Conservation (phyloP, 2,888 invertebrate species). For the Apotomis betuletana region DNA sequence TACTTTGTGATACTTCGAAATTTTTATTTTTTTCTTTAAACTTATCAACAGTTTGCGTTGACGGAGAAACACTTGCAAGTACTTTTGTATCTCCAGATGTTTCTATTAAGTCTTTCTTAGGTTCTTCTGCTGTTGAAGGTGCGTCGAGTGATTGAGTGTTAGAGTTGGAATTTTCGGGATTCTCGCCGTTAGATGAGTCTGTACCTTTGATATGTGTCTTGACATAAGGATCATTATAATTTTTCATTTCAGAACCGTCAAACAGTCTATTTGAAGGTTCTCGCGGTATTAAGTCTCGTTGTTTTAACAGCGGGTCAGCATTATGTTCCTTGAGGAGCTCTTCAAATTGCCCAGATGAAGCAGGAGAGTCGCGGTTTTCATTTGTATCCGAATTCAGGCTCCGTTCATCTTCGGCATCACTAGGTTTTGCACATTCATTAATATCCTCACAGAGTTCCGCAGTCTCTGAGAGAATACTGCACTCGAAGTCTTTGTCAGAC, state of each 20-base stretch:
- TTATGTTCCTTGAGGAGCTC: constrained; percentile 25
- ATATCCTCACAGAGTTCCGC: neutral
- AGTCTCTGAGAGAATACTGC: constrained; percentile 2
- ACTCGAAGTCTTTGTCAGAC: constrained; percentile 2
- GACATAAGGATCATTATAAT: constrained; percentile 21
- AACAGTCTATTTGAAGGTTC: constrained; percentile 15
- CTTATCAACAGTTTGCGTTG: constrained; percentile 18
- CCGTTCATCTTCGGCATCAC: constrained; percentile 29
- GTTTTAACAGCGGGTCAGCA: constrained; percentile 19
- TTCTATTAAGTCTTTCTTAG: no score
- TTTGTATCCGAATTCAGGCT: constrained; percentile 13
- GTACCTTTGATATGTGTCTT: constrained; percentile 20
- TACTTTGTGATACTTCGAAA: constrained; percentile 12
- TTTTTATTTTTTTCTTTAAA: constrained; percentile 21
- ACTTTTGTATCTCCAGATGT: constrained; percentile 19
- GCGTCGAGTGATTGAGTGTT: constrained; percentile 4
- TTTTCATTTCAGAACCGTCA: constrained; percentile 16
- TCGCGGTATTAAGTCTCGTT: constrained; percentile 12
- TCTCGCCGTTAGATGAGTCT: constrained; percentile 13
- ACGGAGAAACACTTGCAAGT: constrained; percentile 12
- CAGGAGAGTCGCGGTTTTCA: constrained; percentile 13
- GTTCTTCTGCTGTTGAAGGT: no score
- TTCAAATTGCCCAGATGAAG: constrained; percentile 24
- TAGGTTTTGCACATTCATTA: constrained; percentile 13
- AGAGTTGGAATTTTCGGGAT: constrained; percentile 8